Base-by-base conservation (phyloP, 2,797 vertebrate species). In the Scolopax bukidnonensis region DNA sequence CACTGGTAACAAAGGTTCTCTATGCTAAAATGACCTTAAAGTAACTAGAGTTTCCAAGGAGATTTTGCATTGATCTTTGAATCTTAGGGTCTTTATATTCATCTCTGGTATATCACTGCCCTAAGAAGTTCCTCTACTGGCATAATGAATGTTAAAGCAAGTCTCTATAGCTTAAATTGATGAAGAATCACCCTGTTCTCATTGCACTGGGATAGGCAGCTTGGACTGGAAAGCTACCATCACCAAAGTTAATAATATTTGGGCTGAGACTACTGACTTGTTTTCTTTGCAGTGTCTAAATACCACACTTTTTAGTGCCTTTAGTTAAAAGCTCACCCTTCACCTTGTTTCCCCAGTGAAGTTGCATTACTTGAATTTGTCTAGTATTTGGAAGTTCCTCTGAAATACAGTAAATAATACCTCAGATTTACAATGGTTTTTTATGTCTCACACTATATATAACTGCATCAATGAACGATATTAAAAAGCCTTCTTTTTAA, bases 401-500 rank as follows among this genome's bases (percentile, higher is more conserved):
- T 76, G 36, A 73, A 95, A 75, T 88, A 68, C 2, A 5, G 38
- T 86, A 81, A 41, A 40, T 64, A 12, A 9, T 89, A 83, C 61
- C 61, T 80, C 21, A 76, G 38, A 54, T 78, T 60, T 78, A 36
- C 18, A 63, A 1, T 24, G 14, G 20, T 68, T 89, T 76, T 59
- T 41, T 24, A 40, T 43, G 9, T 56, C 45, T 36, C 48, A 68
- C 15, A 45, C 32, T 57, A 41, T 65, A 43, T 19, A 21, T 61
- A 76, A 77, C 41, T 59, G 28, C 92, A 90, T 50, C 45, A 54
- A 8, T 87, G 38, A 53, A 77, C 45, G 11, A 40, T 82, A 85
- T 76, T 84, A 61, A 89, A 90, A 90, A 81, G 33, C 45, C 69
- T 81, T n/a, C n/a, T n/a, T n/a, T n/a, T n/a, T n/a, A n/a, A n/a